Evolutionary conservation across 2,113 vertebrate species (phyloP), one percentile per base, ranked within the genome.

Genomic region (Onychorhynchus coronatus): DNA sequence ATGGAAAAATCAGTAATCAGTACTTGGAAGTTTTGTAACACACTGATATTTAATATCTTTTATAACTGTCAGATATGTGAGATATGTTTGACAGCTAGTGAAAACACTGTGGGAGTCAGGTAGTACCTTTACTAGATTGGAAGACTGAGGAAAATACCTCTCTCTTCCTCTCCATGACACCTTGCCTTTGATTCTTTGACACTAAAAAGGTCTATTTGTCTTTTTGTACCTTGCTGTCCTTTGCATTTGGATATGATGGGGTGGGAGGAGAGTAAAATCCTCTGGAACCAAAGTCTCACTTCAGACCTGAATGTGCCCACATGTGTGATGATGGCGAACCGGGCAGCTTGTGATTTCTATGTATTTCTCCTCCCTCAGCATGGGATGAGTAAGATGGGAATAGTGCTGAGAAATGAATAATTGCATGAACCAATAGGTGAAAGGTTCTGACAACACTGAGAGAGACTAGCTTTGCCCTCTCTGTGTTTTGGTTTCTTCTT

Each of bases 81-180:
- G 42, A 22, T 83, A 15, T 63, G 62, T 91, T 68, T 95, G 92
- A 94, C 93, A 96, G 66, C 42, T 91, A 85, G 11, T 84, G 61
- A 85, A 90, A 96, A 92, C 72, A 77, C 35, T 44, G 93, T 77
- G 30, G 90, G 92, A 92, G 88, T 86, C 35, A 47, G 71, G 88
- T 95, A 55, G 19, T 83, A 85, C 85, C 75, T 85, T 88, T 88
- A n/a, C 31, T 88, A 41, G 61, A 49, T 71, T 47, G 41, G n/a
- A 78, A 91, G 41, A 78, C 22, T n/a, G 21, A 55, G 30, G 79
- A n/a, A 79, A 89, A 85, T 42, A 11, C 39, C 27, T 88, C 37
- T 82, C 21, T 72, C 14, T 53, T 95, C 70, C 47, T 85, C 42
- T 90, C 25, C 24, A 20, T 67, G 30, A 41, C 67, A 87, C 35